Base-by-base conservation (phyloP, 2,113 vertebrate genomes). In the Sturnus vulgaris region DNA sequence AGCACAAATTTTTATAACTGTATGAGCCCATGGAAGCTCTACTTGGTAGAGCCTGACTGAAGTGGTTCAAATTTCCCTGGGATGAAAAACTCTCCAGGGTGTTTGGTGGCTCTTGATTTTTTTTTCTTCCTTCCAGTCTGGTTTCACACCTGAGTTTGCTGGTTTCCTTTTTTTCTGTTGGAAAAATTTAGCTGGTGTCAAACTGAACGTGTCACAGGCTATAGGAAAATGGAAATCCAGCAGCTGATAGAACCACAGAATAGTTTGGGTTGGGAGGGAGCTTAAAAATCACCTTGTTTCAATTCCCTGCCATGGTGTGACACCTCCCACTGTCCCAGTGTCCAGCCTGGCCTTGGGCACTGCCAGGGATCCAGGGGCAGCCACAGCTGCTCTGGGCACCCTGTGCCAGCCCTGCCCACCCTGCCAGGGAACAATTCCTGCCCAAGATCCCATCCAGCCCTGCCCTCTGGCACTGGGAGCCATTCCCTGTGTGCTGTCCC, bases 401-500 rank as follows among this genome's bases (percentile, higher is more conserved):
- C 42, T 57, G 60, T 12, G 70, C 52, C 42, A 49, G 61, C 16
- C 8, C 16, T 50, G 2, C 5, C 3, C 30, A 49, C 44, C 25
- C 52, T 66, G 1, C 1, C 35, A 31, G 35, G 12, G 20, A 35
- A 5, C 4, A 42, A 50, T 76, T 59, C 16, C 52, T 9, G 1
- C 31, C 61, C 61, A 14, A 1, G 0, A 1, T 42, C 61, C 52
- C 52, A 49, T 1, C 60, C 3, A 30, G 0, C 35, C 28, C 42
- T 65, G 35, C 30, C 50, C 30, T 49, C 19, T 47, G 60, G 15
- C 61, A 50, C 0, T 31, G 14, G 31, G 9, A 12, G 46, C 46
- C 72, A 78, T 53, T 77, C 63, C 33, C 33, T 53, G 52, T 0
- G 1, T 63, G 15, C 63, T 68, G 83, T 15, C 33, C 27, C 37